phyloP scores from a whole-genome alignment of 1,140 invertebrate genomes.

The Thrips palmi region DNA sequence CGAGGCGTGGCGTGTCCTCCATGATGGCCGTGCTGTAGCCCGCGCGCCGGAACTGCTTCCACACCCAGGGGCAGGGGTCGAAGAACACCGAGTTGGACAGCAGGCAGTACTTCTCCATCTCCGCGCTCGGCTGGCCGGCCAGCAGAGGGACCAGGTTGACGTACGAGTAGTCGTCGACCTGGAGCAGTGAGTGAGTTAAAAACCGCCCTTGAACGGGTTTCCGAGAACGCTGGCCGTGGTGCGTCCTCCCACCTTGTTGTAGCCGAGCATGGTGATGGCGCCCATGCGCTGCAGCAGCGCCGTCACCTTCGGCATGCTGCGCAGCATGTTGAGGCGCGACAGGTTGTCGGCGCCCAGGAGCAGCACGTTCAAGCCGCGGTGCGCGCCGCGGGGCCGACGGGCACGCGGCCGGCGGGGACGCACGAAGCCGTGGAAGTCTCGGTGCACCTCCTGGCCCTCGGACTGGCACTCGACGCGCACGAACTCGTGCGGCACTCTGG shows the following conservation, averaged over 20 bases:
- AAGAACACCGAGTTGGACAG: slow-evolving; percentile 27
- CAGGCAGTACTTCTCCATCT: slow-evolving; percentile 19
- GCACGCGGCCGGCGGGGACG: slow-evolving; percentile 15
- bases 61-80: slow-evolving; percentile 53
- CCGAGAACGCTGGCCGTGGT: too few species aligned
- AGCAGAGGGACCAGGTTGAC: not conserved
- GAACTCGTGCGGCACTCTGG: slow-evolving; percentile 33
- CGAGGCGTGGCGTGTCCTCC: slow-evolving; percentile 55
- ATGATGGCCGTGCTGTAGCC: slow-evolving; percentile 61
- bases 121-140: not conserved
- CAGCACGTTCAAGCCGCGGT: too few species aligned
- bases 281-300: slow-evolving; percentile 17
- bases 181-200: too few species aligned
- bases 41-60: slow-evolving; percentile 49
- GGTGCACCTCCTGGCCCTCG: slow-evolving; percentile 30
- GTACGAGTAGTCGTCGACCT: too few species aligned
- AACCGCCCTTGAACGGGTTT: too few species aligned
- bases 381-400: too few species aligned
- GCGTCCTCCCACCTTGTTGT: too few species aligned
- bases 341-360: too few species aligned
- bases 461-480: slow-evolving; percentile 36
- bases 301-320: too few species aligned
- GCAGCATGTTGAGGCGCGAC: too few species aligned
- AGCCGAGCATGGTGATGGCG: slow-evolving; percentile 52
- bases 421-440: slow-evolving; percentile 48